Conservation (phyloP, 2,797 vertebrate species). For the Melanotaenia nigrans region DNA sequence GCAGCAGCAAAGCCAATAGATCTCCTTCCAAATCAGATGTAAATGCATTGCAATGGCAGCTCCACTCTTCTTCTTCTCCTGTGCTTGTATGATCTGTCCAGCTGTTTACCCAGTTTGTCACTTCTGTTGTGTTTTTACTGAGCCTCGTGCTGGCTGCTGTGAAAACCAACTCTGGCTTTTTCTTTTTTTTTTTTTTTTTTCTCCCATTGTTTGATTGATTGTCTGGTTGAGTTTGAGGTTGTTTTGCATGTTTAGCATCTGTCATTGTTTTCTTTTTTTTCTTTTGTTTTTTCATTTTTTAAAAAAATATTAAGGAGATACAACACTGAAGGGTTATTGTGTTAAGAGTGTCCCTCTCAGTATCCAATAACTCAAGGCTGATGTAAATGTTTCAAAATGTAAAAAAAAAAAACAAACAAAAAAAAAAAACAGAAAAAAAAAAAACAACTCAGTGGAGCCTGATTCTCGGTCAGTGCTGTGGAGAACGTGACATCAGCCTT, state of each 20-base stretch:
- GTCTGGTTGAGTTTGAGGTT: conserved; percentile 70
- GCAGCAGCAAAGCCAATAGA: conserved; percentile 78
- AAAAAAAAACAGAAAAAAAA: conserved; percentile 18
- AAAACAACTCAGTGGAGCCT: conserved; percentile 18
- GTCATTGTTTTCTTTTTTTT: conserved; percentile 31
- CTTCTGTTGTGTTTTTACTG: conserved; percentile 61
- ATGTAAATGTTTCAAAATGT: conserved; percentile 40
- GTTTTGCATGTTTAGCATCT: conserved; percentile 73
- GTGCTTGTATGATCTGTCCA: conserved; percentile 50
- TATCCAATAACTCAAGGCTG: conserved; percentile 56
- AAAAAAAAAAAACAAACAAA: conserved; percentile 1
- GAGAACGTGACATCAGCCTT: conserved; percentile 47
- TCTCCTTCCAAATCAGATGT: conserved; percentile 75
- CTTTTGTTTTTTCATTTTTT: conserved; percentile 24
- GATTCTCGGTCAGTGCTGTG: conserved; percentile 16
- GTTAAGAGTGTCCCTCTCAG: conserved; percentile 61
- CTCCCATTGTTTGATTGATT: conserved; percentile 62
- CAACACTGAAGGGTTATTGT: conserved; percentile 80
- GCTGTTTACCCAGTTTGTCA: conserved; percentile 44
- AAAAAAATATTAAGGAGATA: conserved; percentile 61
- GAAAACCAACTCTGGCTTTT: conserved; percentile 64
- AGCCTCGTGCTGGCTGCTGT: conserved; percentile 66
- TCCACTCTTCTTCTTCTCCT: conserved; percentile 68
- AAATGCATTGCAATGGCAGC: conserved; percentile 79
- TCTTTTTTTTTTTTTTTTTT: conserved; percentile 43